phyloP scores from a whole-genome alignment of 2,113 vertebrate species.

The Tamias sibiricus region DNA sequence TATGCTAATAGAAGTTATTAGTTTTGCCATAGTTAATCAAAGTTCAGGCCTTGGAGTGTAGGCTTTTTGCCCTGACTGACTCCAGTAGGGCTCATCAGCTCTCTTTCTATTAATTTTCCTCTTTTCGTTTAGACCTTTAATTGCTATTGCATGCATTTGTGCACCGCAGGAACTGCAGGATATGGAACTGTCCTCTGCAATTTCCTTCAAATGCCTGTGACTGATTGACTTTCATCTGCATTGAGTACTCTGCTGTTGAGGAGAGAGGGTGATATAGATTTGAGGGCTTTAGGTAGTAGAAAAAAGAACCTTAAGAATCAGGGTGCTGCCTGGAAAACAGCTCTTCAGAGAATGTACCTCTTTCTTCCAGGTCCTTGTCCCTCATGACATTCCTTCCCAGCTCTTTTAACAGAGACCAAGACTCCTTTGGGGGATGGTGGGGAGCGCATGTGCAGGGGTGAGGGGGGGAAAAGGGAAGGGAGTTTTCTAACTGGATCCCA shows the following conservation, averaged over 20 bases:
- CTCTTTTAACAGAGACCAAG: not conserved
- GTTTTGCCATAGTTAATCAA: constrained; percentile 58
- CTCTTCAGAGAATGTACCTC: not conserved
- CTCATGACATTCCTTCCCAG: not conserved
- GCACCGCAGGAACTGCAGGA: not conserved
- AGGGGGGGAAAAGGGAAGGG: too few species aligned
- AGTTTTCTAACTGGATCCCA: not conserved
- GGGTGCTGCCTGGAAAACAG: not conserved
- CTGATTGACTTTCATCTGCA: constrained; percentile 66
- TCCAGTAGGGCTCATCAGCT: constrained; percentile 34
- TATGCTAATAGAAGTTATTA: constrained; percentile 41
- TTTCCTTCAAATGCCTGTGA: constrained; percentile 66
- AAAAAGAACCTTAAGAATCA: constrained; percentile 16
- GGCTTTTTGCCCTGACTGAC: constrained; percentile 33
- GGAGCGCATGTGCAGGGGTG: accelerated
- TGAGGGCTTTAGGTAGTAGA: not conserved
- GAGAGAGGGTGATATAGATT: not conserved
- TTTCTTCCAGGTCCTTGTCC: not conserved
- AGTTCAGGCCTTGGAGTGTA: constrained; percentile 15
- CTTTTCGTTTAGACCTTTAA: constrained; percentile 35
- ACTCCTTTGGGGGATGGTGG: not conserved
- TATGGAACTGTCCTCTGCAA: constrained; percentile 55
- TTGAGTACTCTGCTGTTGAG: constrained; percentile 17
- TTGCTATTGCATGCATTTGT: constrained; percentile 49
- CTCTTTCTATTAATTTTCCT: constrained; percentile 55